These are phyloP conservation scores for Teleogryllus occipitalis DNA, from an alignment of 1,140 invertebrate genomes.

Conservation along the genomic window DNA sequence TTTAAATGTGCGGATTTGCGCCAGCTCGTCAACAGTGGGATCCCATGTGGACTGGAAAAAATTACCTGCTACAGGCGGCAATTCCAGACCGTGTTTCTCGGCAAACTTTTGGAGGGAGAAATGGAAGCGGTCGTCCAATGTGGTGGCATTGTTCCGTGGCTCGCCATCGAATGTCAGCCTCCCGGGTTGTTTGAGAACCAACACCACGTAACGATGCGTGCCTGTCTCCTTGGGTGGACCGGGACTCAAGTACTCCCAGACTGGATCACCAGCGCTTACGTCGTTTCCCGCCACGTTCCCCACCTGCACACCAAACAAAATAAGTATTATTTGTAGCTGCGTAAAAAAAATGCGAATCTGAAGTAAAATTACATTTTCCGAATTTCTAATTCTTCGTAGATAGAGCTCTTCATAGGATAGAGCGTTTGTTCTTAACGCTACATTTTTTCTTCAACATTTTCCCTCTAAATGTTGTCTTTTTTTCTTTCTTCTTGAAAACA, in stretches of 20 bases:
- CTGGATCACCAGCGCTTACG: not conserved
- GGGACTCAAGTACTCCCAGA: not conserved
- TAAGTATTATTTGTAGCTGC: no score
- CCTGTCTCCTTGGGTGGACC: not conserved
- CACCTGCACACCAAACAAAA: not conserved
- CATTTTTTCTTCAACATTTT: no score
- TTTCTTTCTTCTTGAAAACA: no score
- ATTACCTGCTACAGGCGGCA: not conserved
- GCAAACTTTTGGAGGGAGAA: not conserved
- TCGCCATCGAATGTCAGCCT: not conserved
- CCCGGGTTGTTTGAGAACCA: not conserved
- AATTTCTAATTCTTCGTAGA: no score
- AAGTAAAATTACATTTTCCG: no score
- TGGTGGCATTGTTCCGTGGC: not conserved
- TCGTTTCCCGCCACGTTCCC: not conserved
- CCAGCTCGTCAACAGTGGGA: not conserved
- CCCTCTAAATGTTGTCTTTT: no score
- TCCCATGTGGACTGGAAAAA: not conserved
- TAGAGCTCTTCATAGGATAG: no score
- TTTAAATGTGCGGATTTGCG: not conserved
- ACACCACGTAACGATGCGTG: not conserved
- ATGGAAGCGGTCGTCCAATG: not conserved
- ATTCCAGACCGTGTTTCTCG: not conserved
- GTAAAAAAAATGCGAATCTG: no score
- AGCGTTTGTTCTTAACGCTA: no score